Base-by-base conservation (phyloP, 2,888 invertebrate species). In the Balanococcus diminutus region DNA sequence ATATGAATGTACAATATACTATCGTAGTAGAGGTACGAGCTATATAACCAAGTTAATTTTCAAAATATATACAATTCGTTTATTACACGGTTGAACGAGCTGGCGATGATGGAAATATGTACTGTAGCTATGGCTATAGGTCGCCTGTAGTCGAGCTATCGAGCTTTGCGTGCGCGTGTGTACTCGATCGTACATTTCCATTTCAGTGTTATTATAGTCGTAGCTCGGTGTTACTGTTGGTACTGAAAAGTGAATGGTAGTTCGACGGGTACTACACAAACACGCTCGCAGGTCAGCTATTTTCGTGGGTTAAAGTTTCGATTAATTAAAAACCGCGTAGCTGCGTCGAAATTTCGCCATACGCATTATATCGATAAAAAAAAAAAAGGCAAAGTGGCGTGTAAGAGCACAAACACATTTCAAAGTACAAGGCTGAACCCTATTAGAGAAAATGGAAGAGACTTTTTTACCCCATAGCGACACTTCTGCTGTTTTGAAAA, bases 261-360 rank as follows among this genome's bases (percentile, higher is more conserved):
- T 19, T 32, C 19, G 75, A 19, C 3, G n/a, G 32, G 36, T 36
- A 75, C 25, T 36, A 75, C 25, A 75, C 75, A 9, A 31, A 19
- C 31, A 28, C 67, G 28, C 67, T 14, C 4, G 11, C 28, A 19
- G 8, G 19, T 19, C 1, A 67, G 28, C 28, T 16, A 28, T 67
- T 67, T 31, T 25, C 67, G 67, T 67, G 16, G 28, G 67, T 67
- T 67, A 28, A 28, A 75, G 36, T 75, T 75, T 75, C 75, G 75
- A 75, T 75, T 75, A 32, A 75, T 75, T 36, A 75, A 75, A 75
- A 75, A 75, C 75, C 75, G 19, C 75, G 75, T 75, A n/a, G n/a
- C n/a, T 25, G 75, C n/a, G 2, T 22, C 3, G 32, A 75, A 75
- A 32, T 75, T 75, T 75, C 75, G 67, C 67, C 31, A 31, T 67